A percentile compares a stretch with the other conserved stretches of the same genome.
Conservation (phyloP, 2,888 invertebrate species). For the Pandemis cinnamomeana region DNA sequence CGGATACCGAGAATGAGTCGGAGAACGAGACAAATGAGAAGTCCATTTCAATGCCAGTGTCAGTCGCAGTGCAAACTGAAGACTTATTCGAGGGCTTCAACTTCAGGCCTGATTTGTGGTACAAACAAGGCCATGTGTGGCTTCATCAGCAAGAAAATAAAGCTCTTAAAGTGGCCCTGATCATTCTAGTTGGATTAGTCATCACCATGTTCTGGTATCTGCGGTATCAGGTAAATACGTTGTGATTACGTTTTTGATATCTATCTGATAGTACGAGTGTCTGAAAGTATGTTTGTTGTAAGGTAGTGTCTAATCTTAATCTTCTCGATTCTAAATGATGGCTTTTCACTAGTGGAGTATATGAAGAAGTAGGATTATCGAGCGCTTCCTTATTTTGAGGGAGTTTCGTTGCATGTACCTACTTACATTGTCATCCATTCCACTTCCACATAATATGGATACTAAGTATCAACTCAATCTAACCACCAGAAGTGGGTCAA, state of each 20-base stretch:
- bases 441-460: too few species aligned
- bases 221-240: conserved; percentile 86
- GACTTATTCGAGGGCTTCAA: conserved; percentile 76
- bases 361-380: too few species aligned
- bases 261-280: conserved; percentile 15
- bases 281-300: conserved; percentile 13
- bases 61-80: conserved; percentile 84
- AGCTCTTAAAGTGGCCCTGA: conserved; percentile 87
- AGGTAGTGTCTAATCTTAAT: not conserved
- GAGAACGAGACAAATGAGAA: conserved; percentile 78
- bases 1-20: conserved; percentile 65
- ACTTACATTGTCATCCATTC: too few species aligned
- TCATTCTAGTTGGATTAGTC: conserved; percentile 87
- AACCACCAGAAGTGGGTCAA: too few species aligned
- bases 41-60: conserved; percentile 75
- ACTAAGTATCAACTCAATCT: too few species aligned
- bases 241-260: conserved; percentile 29
- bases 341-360: too few species aligned
- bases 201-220: conserved; percentile 91
- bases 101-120: conserved; percentile 73
- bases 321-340: not conserved
- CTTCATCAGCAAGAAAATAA: conserved; percentile 91
- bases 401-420: too few species aligned
- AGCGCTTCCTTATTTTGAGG: too few species aligned
- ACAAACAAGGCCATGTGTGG: conserved; percentile 84